These are phyloP conservation scores for Gandaritis pyraliata DNA, from an alignment of 2,888 invertebrate genomes.

Conservation along the genomic window DNA sequence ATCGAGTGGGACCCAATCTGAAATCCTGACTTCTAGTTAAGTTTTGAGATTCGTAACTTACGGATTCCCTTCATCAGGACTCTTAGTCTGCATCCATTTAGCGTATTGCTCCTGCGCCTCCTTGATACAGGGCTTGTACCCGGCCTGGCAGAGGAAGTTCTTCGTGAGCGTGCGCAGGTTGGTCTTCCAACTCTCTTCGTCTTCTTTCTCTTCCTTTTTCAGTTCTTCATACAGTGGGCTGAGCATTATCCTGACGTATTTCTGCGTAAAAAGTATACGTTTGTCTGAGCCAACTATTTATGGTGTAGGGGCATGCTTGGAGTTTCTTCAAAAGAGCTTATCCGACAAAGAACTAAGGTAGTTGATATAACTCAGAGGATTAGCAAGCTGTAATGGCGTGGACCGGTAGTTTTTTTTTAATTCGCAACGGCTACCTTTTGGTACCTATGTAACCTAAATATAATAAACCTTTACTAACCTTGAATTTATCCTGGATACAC, in stretches of 20 bases:
- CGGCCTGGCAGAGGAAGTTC: slow-evolving; percentile 89
- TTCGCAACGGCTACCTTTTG: too few relatives aligned
- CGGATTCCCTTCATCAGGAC: slow-evolving; percentile 92
- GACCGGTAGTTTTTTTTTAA: too few relatives aligned
- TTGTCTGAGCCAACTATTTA: too few relatives aligned
- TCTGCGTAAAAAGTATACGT: slow-evolving; percentile 57
- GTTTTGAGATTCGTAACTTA: slow-evolving; percentile 65
- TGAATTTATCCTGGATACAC: slow-evolving; percentile 88
- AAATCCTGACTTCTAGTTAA: too few relatives aligned
- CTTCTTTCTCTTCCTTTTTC: slow-evolving; percentile 69
- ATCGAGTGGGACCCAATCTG: too few relatives aligned
- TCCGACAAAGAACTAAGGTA: too few relatives aligned
- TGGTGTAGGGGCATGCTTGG: too few relatives aligned
- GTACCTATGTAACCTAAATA: too few relatives aligned
- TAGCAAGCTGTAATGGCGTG: too few relatives aligned
- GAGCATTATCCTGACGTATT: slow-evolving; percentile 87
- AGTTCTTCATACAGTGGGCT: slow-evolving; percentile 90
- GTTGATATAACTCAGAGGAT: too few relatives aligned
- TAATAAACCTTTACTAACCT: slow-evolving; percentile 85
- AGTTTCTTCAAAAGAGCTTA: too few relatives aligned
- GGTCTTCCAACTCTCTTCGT: slow-evolving; percentile 87
- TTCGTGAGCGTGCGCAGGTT: slow-evolving; percentile 88
- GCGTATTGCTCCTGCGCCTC: slow-evolving; percentile 89
- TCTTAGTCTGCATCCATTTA: slow-evolving; percentile 89
- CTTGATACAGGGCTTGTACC: slow-evolving; percentile 90